These are phyloP conservation scores for Bembecia ichneumoniformis DNA, from an alignment of 2,888 invertebrate species.

Conservation along the genomic window DNA sequence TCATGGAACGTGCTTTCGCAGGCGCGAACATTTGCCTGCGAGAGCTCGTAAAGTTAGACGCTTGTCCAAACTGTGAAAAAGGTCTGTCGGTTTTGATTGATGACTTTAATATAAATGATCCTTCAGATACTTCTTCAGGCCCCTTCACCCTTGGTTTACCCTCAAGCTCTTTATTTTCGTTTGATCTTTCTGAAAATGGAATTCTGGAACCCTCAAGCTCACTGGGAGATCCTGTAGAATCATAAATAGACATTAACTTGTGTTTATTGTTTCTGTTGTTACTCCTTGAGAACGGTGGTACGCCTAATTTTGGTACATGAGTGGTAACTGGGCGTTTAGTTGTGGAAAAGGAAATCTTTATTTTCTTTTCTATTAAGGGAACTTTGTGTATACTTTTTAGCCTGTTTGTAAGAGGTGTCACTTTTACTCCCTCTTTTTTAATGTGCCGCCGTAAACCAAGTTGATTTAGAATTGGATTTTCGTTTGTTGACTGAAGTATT, in stretches of 20 bases:
- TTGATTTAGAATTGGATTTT: not conserved
- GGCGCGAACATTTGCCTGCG: too few species aligned
- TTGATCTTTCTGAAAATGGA: not conserved
- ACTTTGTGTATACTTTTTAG: conserved; percentile 1
- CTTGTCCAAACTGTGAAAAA: too few species aligned
- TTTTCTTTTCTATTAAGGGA: conserved; percentile 16
- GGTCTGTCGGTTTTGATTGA: too few species aligned
- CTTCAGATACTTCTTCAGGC: too few species aligned
- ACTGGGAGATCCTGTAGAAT: not conserved
- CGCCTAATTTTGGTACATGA: not conserved
- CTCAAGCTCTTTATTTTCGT: too few species aligned
- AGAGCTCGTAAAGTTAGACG: too few species aligned
- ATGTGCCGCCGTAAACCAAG: not conserved
- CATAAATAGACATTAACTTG: not conserved
- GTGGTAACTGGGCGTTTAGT: conserved; percentile 4
- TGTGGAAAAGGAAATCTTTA: conserved; percentile 25
- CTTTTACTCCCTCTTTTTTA: not conserved
- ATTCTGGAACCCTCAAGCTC: not conserved
- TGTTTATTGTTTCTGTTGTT: not conserved
- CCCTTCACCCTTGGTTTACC: too few species aligned
- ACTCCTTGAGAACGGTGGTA: not conserved
- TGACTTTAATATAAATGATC: too few species aligned
- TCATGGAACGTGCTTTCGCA: too few species aligned
- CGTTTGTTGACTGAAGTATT: not conserved
- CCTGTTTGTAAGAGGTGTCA: not conserved